Evolutionary conservation across 2,113 vertebrate genomes (phyloP), one percentile per base, ranked within the genome.

Genomic region (Stigmatopora nigra): DNA sequence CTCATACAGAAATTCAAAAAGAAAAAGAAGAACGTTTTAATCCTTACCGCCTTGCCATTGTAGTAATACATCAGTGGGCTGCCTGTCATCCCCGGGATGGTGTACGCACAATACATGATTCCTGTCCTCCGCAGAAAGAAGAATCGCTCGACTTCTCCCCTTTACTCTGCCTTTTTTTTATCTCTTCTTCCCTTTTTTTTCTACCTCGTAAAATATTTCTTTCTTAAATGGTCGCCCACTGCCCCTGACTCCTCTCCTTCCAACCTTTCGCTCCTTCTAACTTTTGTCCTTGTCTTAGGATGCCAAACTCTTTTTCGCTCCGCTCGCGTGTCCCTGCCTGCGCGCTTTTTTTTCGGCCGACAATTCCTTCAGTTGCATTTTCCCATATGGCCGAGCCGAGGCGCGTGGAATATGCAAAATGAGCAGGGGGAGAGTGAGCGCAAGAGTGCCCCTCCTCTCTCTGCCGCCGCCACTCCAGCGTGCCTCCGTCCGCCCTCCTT

Each of bases 281-380:
- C 89, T 93, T 93, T 92, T 90, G 89, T 87, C 61, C 61, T 22
- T 65, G 51, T 71, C 71, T 72, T 83, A 46, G 73, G 76, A 16
- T 90, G 91, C 90, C 88, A 88, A 91, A 92, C 91, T 93, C 92
- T 46, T 67, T 70, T 65, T 46, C 76, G 75, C 83, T 86, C 75
- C 78, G 73, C 70, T 81, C 76, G 80, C 77, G 79, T 80, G 66
- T 31, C 88, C 89, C 88, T 87, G 90, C 88, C 62, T 89, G 90
- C 65, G 79, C 70, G 73, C 76, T 88, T 92, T 90, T 92, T 88
- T 92, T 90, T 63, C 92, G 90, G 91, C 91, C 92, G 91, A 93
- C 93, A 93, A 93, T 95, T 94, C 93, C 93, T 94, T 92, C 94
- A 94, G 91, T 94, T 90, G 92, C 93, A 95, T 94, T 91, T 95